Evolutionary conservation across 2,888 invertebrate species (phyloP).

Genomic region (Agapetus fuscipes): DNA sequence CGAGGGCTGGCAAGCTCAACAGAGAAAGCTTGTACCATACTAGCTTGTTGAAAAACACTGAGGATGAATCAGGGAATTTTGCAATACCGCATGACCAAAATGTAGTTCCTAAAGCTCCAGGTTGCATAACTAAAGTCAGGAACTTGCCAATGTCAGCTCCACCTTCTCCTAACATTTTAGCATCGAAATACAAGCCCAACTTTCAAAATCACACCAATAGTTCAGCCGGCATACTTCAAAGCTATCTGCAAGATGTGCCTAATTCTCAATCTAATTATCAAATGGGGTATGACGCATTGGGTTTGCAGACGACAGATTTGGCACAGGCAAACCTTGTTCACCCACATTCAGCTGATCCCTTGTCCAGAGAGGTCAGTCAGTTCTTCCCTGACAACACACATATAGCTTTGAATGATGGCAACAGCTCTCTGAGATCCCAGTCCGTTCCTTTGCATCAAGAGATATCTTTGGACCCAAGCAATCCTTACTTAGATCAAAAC

Average conservation of each 20-base stretch:
- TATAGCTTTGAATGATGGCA: conserved; percentile 28
- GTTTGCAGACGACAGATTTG: background rate
- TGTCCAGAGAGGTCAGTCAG: conserved; percentile 52
- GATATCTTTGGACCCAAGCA: conserved; percentile 26
- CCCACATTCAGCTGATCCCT: conserved; percentile 40
- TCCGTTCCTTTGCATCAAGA: conserved; percentile 67
- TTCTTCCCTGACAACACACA: conserved; percentile 43
- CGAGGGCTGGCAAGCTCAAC: background rate
- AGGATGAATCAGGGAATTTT: conserved; percentile 24
- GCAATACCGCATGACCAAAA: conserved; percentile 42
- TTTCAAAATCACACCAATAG: conserved; percentile 25
- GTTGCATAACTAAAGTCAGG: conserved; percentile 31
- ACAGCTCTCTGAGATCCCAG: conserved; percentile 54
- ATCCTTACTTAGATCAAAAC: background rate
- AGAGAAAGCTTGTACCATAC: conserved; percentile 26
- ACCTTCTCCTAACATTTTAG: conserved; percentile 51
- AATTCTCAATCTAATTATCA: background rate
- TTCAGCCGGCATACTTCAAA: conserved; percentile 40
- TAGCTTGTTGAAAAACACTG: conserved; percentile 2
- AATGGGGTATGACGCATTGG: background rate
- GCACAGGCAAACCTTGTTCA: conserved; percentile 23
- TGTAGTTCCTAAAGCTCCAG: conserved; percentile 30
- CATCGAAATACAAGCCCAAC: conserved; percentile 36
- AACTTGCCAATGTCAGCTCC: conserved; percentile 58
- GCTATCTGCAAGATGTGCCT: conserved; percentile 18